These are phyloP conservation scores for Tachina grossa DNA, from an alignment of 2,888 invertebrate species.

Conservation along the genomic window DNA sequence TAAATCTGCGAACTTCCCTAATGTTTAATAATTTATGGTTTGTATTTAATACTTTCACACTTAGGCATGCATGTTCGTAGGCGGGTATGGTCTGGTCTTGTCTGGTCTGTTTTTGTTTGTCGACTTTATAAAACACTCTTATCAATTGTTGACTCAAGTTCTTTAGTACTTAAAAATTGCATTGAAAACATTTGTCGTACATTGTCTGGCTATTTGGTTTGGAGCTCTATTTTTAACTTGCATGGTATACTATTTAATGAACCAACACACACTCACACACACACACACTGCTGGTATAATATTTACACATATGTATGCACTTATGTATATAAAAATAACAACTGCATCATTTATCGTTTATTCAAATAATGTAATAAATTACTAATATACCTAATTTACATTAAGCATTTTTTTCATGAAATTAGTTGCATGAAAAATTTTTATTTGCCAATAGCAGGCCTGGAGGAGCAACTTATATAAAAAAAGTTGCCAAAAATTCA, in stretches of 20 bases:
- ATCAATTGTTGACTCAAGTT: constrained; percentile 55
- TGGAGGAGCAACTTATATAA: too few species aligned
- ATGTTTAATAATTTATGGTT: constrained; percentile 9
- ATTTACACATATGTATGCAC: constrained; percentile 50
- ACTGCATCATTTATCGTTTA: constrained; percentile 31
- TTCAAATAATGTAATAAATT: constrained; percentile 37
- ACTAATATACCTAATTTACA: too few species aligned
- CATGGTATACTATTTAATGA: constrained; percentile 12
- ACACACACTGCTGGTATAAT: constrained; percentile 3
- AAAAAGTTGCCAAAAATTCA: too few species aligned
- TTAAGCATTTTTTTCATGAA: too few species aligned
- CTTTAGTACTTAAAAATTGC: constrained; percentile 52
- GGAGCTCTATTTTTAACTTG: constrained; percentile 25
- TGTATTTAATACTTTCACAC: background rate
- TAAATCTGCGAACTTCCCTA: background rate
- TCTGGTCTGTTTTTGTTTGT: background rate
- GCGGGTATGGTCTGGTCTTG: background rate
- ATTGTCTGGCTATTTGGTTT: constrained; percentile 9
- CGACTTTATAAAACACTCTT: constrained; percentile 29
- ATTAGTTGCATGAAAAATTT: too few species aligned
- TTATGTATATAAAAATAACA: background rate
- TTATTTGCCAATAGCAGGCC: too few species aligned
- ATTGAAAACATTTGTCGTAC: constrained; percentile 50
- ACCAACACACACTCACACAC: background rate
- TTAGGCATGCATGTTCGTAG: background rate